Percentiles rank a stretch among this genome's conserved stretches.
Evolutionary conservation across 1,140 invertebrate species (phyloP).

Genomic region (Philopotamus ludificatus): DNA sequence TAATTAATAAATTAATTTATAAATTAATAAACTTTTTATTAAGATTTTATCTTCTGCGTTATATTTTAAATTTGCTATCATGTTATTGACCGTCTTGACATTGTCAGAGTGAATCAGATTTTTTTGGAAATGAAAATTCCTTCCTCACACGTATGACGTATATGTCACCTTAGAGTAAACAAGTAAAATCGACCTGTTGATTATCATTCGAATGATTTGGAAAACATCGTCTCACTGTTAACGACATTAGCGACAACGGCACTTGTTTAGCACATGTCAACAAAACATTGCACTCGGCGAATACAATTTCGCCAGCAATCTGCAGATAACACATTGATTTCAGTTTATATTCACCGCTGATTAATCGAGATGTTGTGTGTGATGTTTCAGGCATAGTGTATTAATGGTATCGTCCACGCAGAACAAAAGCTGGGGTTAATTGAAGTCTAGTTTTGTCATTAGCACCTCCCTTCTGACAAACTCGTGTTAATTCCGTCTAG

Average conservation of each 20-base stretch:
- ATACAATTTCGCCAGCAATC: constrained; percentile 9
- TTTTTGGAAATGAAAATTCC: no score
- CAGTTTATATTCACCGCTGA: background rate
- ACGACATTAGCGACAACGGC: constrained; percentile 26
- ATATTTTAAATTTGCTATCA: no score
- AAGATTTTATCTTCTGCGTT: no score
- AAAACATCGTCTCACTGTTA: constrained; percentile 18
- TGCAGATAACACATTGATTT: background rate
- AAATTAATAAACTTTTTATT: no score
- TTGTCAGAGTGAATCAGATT: no score
- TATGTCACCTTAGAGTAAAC: background rate
- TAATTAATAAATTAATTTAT: no score
- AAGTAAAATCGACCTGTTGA: constrained; percentile 8
- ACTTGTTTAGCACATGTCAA: constrained; percentile 22
- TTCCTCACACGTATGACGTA: background rate
- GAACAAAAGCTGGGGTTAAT: constrained; percentile 32
- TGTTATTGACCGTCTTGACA: no score
- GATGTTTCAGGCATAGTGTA: background rate
- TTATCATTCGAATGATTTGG: constrained; percentile 14
- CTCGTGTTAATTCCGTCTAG: constrained; percentile 39
- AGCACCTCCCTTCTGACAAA: constrained; percentile 35
- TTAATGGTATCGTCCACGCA: constrained; percentile 2
- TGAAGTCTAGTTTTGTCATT: constrained; percentile 39
- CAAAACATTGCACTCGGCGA: constrained; percentile 22
- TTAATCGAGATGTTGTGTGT: no score